These are phyloP conservation scores for Holothuria leucospilota DNA, from an alignment of 53 echinoderm and acorn worm genomes.

Conservation along the genomic window DNA sequence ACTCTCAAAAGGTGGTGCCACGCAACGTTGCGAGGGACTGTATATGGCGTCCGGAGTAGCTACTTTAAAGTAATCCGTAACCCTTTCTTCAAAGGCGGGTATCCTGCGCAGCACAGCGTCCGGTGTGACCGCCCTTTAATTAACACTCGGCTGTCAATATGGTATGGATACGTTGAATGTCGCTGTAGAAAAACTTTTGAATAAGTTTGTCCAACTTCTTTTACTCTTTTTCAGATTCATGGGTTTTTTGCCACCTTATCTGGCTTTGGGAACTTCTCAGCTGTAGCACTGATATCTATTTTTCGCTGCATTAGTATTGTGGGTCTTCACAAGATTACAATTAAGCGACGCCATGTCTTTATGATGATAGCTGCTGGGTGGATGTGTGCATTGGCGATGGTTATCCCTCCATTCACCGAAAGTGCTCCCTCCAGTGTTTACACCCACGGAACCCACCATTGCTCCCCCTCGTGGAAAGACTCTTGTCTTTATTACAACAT, in stretches of 20 bases:
- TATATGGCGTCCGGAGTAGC: no score
- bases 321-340: neutral
- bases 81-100: no score
- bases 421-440: neutral
- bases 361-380: constrained; percentile 11
- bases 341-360: neutral
- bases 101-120: no score
- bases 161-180: no score
- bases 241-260: constrained; percentile 7
- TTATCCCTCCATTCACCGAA: constrained; percentile 5
- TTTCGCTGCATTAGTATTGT: constrained; percentile 6
- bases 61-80: no score
- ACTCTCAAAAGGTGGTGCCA: no score
- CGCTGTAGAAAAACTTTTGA: no score
- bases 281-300: constrained; percentile 3
- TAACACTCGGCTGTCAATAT: no score
- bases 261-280: constrained; percentile 22
- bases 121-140: no score
- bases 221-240: constrained; percentile 7
- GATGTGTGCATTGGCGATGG: neutral
- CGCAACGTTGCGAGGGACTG: no score
- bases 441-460: constrained; percentile 37
- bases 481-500: constrained; percentile 10
- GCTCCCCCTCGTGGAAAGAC: constrained; percentile 26
- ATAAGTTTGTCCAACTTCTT: no score